A percentile compares a stretch with the other conserved stretches of the same genome.
Conservation (phyloP, 1,140 invertebrate species). For the Heliothis virescens region DNA sequence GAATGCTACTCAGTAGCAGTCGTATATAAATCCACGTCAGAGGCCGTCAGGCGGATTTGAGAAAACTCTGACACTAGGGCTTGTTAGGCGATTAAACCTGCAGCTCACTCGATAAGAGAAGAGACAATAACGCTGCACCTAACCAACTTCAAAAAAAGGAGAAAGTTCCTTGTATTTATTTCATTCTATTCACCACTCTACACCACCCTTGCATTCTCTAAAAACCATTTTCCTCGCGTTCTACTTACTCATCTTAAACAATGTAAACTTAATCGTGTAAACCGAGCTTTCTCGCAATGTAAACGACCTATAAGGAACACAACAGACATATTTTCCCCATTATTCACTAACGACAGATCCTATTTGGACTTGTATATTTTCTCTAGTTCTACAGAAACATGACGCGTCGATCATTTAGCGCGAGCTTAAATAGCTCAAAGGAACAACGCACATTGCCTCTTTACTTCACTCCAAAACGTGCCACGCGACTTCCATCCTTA, state of each 20-base stretch:
- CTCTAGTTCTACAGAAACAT: slow-evolving; percentile 35
- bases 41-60: no score
- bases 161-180: no score
- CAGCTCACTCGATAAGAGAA: no score
- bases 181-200: no score
- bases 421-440: slow-evolving; percentile 52
- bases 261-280: background rate
- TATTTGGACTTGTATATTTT: slow-evolving; percentile 42
- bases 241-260: background rate
- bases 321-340: slow-evolving; percentile 34
- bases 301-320: slow-evolving; percentile 13
- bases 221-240: background rate
- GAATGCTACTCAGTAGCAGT: no score
- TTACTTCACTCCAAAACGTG: background rate
- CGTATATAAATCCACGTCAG: no score
- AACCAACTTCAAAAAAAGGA: no score
- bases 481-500: background rate
- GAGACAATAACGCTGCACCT: no score
- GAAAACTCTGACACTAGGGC: no score
- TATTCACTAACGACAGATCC: slow-evolving; percentile 42
- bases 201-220: no score
- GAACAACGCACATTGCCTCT: slow-evolving; percentile 49
- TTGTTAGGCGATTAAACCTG: no score
- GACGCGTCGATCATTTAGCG: slow-evolving; percentile 51
- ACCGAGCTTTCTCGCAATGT: background rate